Conservation (phyloP, 2,888 invertebrate genomes). For the Drosophila vallismaia region DNA sequence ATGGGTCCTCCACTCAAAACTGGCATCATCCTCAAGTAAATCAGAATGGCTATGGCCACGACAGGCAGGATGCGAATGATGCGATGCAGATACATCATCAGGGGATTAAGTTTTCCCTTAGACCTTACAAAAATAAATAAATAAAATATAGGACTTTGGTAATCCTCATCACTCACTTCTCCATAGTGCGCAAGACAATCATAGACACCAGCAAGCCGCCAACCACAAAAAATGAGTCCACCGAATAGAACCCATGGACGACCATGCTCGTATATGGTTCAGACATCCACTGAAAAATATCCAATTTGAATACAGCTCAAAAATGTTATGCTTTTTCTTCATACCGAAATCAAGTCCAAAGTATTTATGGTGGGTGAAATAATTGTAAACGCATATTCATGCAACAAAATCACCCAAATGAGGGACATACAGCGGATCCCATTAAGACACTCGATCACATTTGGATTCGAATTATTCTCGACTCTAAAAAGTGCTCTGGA, state of each 20-base stretch:
- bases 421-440: slow-evolving; percentile 83
- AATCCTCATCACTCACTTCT: not conserved
- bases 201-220: slow-evolving; percentile 17
- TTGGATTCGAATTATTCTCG: slow-evolving; percentile 34
- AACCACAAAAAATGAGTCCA: slow-evolving; percentile 24
- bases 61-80: slow-evolving; percentile 13
- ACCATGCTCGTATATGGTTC: slow-evolving; percentile 12
- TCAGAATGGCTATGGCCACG: slow-evolving; percentile 12
- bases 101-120: slow-evolving; percentile 11
- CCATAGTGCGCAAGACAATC: slow-evolving; percentile 13
- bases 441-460: slow-evolving; percentile 78
- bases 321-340: not conserved
- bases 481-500: slow-evolving; percentile 50
- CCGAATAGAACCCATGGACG: slow-evolving; percentile 11
- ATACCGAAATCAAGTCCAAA: slow-evolving; percentile 1
- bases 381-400: slow-evolving; percentile 51
- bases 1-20: slow-evolving; percentile 9
- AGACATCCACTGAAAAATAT: slow-evolving; percentile 6
- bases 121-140: not conserved
- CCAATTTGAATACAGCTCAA: not conserved
- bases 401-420: slow-evolving; percentile 83
- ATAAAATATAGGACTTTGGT: slow-evolving; percentile 3
- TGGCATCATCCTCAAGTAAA: slow-evolving; percentile 7
- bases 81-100: slow-evolving; percentile 22
- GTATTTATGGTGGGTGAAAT: slow-evolving; percentile 2